phyloP scores from a whole-genome alignment of 2,113 vertebrate genomes.

The Centrocercus urophasianus region DNA sequence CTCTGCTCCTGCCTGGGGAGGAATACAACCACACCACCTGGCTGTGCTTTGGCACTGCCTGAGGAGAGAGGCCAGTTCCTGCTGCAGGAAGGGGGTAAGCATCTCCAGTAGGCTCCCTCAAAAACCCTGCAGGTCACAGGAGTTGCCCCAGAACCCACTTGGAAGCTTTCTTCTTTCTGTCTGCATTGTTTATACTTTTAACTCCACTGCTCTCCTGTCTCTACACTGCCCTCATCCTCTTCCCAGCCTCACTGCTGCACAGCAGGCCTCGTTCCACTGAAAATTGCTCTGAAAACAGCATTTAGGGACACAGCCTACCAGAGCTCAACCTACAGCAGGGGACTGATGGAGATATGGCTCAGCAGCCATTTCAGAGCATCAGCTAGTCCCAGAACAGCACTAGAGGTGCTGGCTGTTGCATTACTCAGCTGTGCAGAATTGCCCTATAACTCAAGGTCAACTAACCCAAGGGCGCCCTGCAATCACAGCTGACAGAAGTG shows the following conservation, averaged over 20 bases:
- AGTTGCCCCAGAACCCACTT: rapidly evolving
- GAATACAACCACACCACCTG: conserved; percentile 86
- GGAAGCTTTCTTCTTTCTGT: neutral
- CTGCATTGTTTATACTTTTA: neutral
- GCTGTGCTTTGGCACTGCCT: conserved; percentile 80
- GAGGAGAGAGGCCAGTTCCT: neutral
- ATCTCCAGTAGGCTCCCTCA: neutral
- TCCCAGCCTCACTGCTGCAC: neutral
- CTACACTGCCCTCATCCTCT: neutral
- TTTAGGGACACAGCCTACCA: rapidly evolving
- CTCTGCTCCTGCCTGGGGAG: conserved; percentile 84
- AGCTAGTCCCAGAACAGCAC: neutral
- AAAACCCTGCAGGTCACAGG: neutral
- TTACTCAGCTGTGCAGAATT: neutral
- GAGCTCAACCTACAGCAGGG: neutral
- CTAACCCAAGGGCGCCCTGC: neutral
- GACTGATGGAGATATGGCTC: neutral
- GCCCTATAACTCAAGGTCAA: neutral
- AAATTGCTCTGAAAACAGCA: neutral
- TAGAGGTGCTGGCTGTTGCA: neutral
- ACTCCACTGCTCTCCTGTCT: neutral
- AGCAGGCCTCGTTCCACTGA: neutral
- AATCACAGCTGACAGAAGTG: neutral
- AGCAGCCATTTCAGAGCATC: neutral
- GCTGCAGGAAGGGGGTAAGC: neutral